Base-by-base conservation (phyloP, 2,888 invertebrate genomes). In the Unio delphinus region DNA sequence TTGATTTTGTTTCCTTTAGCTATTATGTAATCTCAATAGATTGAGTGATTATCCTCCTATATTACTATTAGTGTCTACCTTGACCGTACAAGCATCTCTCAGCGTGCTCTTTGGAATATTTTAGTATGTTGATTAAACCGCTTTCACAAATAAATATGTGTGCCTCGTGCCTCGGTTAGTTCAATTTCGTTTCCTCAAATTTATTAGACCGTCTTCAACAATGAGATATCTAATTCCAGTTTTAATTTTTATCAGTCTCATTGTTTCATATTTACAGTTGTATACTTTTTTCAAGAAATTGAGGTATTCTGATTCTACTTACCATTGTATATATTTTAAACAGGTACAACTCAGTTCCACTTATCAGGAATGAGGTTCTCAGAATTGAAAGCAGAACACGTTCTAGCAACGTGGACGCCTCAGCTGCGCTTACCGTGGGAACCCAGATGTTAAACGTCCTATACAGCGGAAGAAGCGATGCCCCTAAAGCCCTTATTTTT, bases 401-500 rank as follows among this genome's bases (percentile, higher is more conserved):
- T 54, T 67, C 67, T 4, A 67, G 59, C 23, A 61, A 45, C 0
- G 71, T 75, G 0, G 80, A 81, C 56, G 70, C 79, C 15, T 74
- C 78, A 18, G 63, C 62, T 4, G 78, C 79, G 4, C 55, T 82
- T 7, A 65, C 55, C n/a, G 69, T 69, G 18, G 80, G 70, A 3
- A 61, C 71, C 3, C 73, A 75, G 54, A 80, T 83, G 78, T 74
- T 83, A 18, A 72, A 69, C 4, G 18, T 61, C 5, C 70, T 55
- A 23, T 76, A 75, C 34, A 76, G 80, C 4, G 75, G 81, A 57
- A 58, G 83, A n/a, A 69, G 71, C 18, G 72, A 72, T 28, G 83
- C 80, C 8, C 83, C 84, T 1, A 81, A 84, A 58, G 83, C 80
- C 15, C 66, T 82, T 5, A 74, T 86, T 56, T 70, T 86, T 61